Base-by-base conservation (phyloP, 2,888 invertebrate species). In the Agriopis leucophaearia region DNA sequence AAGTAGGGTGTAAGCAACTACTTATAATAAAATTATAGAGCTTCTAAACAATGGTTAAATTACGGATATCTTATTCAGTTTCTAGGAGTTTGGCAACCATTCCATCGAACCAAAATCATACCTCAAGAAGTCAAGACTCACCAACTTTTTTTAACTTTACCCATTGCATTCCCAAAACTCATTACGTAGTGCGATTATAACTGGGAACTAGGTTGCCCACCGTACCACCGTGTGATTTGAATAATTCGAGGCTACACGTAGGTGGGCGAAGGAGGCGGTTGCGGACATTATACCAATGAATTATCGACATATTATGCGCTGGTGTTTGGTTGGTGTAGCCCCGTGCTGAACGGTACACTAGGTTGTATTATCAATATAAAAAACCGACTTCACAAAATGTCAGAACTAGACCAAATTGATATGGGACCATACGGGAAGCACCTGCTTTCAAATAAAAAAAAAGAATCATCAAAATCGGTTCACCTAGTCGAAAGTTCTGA, bases 221-320 rank as follows among this genome's bases (percentile, higher is more conserved):
- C 40, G 47, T 38, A 52, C 18, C 8, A 64, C 52, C 57, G 54
- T 58, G 62, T 67, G 62, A 62, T 67, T 67, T 54, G 48, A 58
- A 67, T 67, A 67, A 63, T 67, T 58, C 54, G 18, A 48, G 56
- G 10, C 13, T 35, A 40, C 35, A 47, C 42, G 66, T 61, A 62
- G 66, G 66, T 67, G 67, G 67, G 63, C 67, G 67, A 38, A 51
- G 61, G 66, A 48, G 47, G 51, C 57, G 52, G 47, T 12, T 8
- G 27, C 40, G 47, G 16, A 47, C 58, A 67, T 62, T 62, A 66
- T 18, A 50, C 42, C 16, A 67, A 67, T 67, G 67, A 67, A 62
- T 67, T 67, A 67, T 67, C 67, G 67, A 55, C 67, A 48, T 62
- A 47, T 66, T 63, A 67, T 67, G 58, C 67, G 38, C 16, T 42